Conservation (phyloP, 92 coral and sea anemone genomes). For the Phenganax marumi region DNA sequence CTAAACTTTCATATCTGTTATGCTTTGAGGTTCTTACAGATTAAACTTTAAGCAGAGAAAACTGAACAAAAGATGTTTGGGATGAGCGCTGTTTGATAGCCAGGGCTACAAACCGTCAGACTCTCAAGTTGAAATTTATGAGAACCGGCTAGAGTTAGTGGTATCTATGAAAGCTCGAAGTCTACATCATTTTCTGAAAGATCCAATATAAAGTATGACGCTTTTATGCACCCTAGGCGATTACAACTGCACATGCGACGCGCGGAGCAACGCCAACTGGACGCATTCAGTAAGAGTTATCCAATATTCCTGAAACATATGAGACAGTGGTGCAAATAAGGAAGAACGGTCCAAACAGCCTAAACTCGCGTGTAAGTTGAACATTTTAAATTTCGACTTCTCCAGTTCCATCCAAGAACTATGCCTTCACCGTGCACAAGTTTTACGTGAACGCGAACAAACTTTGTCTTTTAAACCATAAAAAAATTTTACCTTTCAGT, state of each 20-base stretch:
- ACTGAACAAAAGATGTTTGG: neutral
- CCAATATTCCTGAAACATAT: slow-evolving; percentile 76
- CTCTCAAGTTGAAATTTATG: neutral
- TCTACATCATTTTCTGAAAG: neutral
- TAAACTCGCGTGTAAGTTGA: slow-evolving; percentile 72
- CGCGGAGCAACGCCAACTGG: slow-evolving; percentile 77
- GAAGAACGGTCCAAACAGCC: slow-evolving; percentile 85
- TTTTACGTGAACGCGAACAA: neutral
- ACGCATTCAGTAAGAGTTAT: slow-evolving; percentile 81
- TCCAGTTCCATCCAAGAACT: neutral
- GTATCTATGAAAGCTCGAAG: neutral
- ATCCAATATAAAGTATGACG: slow-evolving; percentile 40
- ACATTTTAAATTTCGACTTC: neutral
- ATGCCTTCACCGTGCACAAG: neutral
- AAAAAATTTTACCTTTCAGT: slow-evolving; percentile 51
- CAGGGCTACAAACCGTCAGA: neutral
- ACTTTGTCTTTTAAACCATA: neutral
- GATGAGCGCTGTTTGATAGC: neutral
- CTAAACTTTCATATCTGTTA: too few relatives aligned
- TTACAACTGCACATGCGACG: slow-evolving; percentile 74
- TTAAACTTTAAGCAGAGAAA: too few relatives aligned
- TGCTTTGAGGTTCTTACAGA: too few relatives aligned
- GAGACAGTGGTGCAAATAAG: slow-evolving; percentile 92
- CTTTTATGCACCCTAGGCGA: slow-evolving; percentile 68
- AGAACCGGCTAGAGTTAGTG: slow-evolving; percentile 35